Evolutionary conservation across 2,113 vertebrate genomes (phyloP).

Genomic region (Zosterops pallidus): DNA sequence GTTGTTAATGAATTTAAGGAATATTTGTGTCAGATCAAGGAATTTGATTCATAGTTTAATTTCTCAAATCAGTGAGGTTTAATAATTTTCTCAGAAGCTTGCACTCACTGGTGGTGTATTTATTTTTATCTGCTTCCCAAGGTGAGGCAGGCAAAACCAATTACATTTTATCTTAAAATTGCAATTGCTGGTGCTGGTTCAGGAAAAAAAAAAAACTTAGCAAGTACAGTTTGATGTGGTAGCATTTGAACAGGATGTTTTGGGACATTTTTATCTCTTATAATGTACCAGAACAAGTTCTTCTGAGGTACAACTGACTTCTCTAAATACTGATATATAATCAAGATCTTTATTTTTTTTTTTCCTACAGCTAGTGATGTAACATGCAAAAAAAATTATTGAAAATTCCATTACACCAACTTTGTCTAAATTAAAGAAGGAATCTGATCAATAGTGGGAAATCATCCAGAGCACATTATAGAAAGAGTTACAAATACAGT

Average conservation of each 20-base stretch:
- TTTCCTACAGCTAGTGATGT: background rate
- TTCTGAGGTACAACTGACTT: background rate
- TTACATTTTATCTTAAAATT: background rate
- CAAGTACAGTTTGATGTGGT: background rate
- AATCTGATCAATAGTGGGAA: background rate
- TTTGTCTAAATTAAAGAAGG: background rate
- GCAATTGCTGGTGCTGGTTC: background rate
- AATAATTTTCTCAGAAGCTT: background rate
- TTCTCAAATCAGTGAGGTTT: background rate
- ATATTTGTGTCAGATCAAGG: background rate
- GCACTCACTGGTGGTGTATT: background rate
- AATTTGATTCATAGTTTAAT: background rate
- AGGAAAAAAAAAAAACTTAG: background rate
- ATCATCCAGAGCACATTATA: background rate
- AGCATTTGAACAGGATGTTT: background rate
- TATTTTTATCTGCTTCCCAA: background rate
- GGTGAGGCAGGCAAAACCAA: slow-evolving; percentile 5
- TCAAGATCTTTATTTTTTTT: background rate
- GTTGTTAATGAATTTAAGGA: background rate
- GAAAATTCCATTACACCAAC: background rate
- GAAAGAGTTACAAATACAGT: background rate
- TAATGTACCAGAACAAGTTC: background rate
- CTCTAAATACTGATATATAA: background rate
- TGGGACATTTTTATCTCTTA: background rate
- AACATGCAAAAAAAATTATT: background rate